These are phyloP conservation scores for Paracentrotus lividus DNA, from an alignment of 53 echinoderm and acorn worm species.

Conservation along the genomic window DNA sequence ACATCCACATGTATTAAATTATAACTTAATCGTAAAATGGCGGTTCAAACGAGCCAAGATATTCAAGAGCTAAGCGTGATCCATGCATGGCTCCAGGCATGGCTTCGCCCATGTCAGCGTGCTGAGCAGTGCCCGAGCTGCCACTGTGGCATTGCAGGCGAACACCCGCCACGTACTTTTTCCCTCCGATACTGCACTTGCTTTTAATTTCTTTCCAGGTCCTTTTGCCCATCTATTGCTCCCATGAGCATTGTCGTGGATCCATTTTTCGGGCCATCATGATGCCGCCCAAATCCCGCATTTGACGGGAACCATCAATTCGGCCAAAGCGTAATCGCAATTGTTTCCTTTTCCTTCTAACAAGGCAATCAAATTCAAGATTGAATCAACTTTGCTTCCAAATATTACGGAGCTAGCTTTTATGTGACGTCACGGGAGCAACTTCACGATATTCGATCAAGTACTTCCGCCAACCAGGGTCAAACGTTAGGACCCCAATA, in stretches of 20 bases:
- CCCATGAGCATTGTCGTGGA: constrained; percentile 71
- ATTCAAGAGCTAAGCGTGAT: background rate
- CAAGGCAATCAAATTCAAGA: constrained; percentile 27
- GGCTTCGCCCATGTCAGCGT: background rate
- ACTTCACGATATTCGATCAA: background rate
- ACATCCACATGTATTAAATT: too few relatives aligned
- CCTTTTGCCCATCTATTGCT: constrained; percentile 74
- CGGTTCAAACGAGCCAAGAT: background rate
- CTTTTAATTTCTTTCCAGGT: constrained; percentile 76
- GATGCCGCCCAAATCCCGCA: constrained; percentile 61
- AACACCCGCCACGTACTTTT: constrained; percentile 1
- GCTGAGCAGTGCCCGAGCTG: background rate
- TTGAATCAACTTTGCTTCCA: too few relatives aligned
- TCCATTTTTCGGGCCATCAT: constrained; percentile 70
- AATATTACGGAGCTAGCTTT: background rate
- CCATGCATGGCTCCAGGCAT: background rate
- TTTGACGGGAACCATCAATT: constrained; percentile 50
- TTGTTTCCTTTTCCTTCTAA: constrained; percentile 36
- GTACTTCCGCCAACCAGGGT: constrained; percentile 58
- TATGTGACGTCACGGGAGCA: constrained; percentile 12
- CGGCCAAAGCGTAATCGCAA: constrained; percentile 7
- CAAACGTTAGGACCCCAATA: background rate
- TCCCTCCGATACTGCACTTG: constrained; percentile 64
- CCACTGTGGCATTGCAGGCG: background rate
- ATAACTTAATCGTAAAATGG: too few relatives aligned